A percentile compares a stretch with the other conserved stretches of the same genome.
Evolutionary conservation across 2,113 vertebrate genomes (phyloP).

Genomic region (Ageneiosus marmoratus): DNA sequence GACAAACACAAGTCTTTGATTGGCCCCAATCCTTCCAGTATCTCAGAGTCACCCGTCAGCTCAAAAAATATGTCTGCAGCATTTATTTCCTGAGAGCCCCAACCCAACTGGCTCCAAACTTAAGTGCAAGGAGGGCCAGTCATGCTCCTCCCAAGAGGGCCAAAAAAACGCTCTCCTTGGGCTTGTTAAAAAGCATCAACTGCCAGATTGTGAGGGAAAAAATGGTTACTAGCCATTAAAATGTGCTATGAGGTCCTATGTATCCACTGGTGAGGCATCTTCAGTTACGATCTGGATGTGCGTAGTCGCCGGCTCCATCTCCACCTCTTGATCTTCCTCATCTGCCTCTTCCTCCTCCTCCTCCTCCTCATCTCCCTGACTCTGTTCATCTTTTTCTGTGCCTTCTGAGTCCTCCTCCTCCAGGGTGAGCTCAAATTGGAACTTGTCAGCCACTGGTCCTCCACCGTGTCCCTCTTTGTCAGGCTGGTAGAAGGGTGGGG

Average conservation of each 20-base stretch:
- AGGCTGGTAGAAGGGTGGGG: slow-evolving; percentile 89
- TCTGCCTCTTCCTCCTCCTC: slow-evolving; percentile 81
- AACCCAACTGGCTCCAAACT: slow-evolving; percentile 81
- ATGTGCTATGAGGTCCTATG: slow-evolving; percentile 75
- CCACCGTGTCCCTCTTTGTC: slow-evolving; percentile 83
- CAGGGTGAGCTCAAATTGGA: slow-evolving; percentile 95
- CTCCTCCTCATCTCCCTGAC: slow-evolving; percentile 82
- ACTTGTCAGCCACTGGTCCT: slow-evolving; percentile 84
- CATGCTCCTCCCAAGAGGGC: slow-evolving; percentile 70
- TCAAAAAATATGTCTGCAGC: slow-evolving; percentile 72
- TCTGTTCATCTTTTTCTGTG: slow-evolving; percentile 81
- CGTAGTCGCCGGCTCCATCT: slow-evolving; percentile 64
- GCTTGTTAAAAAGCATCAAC: slow-evolving; percentile 58
- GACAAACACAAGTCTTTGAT: slow-evolving; percentile 58
- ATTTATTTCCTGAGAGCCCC: slow-evolving; percentile 89
- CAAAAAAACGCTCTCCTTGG: slow-evolving; percentile 71
- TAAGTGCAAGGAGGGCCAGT: slow-evolving; percentile 78
- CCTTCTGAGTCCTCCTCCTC: slow-evolving; percentile 94
- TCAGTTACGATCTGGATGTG: slow-evolving; percentile 85
- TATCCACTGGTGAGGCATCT: slow-evolving; percentile 87
- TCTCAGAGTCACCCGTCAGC: slow-evolving; percentile 62
- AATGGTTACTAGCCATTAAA: slow-evolving; percentile 46
- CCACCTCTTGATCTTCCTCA: slow-evolving; percentile 67
- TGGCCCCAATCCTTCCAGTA: slow-evolving; percentile 74
- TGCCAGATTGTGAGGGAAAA: slow-evolving; percentile 70